phyloP scores from a whole-genome alignment of 2,888 invertebrate species.

The Macrophya annulata region DNA sequence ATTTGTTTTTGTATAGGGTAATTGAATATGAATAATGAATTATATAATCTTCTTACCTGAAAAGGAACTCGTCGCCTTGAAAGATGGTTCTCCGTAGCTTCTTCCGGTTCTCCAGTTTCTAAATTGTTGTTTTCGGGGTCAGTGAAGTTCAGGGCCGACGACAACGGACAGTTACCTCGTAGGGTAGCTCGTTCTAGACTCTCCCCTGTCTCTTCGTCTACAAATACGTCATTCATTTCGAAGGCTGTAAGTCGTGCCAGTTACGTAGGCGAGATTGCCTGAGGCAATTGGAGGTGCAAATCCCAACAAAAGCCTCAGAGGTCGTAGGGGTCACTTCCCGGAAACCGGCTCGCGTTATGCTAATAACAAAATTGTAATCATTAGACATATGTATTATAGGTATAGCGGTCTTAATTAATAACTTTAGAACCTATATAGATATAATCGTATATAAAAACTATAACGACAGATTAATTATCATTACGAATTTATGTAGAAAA shows the following conservation, averaged over 20 bases:
- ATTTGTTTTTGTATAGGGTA: too few relatives aligned
- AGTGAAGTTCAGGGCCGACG: slow-evolving; percentile 46
- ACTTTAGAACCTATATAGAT: not conserved
- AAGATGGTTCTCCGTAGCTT: slow-evolving; percentile 52
- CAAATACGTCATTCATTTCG: slow-evolving; percentile 67
- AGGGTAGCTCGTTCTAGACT: slow-evolving; percentile 62
- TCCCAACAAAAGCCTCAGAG: slow-evolving; percentile 48
- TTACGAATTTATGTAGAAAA: not conserved
- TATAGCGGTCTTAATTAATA: not conserved
- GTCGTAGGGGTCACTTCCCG: slow-evolving; percentile 73
- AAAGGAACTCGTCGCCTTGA: slow-evolving; percentile 69
- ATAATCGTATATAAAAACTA: not conserved
- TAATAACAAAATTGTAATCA: slow-evolving; percentile 51
- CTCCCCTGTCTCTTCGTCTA: slow-evolving; percentile 75
- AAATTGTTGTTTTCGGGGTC: slow-evolving; percentile 67
- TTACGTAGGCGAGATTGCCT: slow-evolving; percentile 23
- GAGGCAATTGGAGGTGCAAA: slow-evolving; percentile 35
- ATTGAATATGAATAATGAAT: not conserved
- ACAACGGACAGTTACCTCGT: slow-evolving; percentile 34
- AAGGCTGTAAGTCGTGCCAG: not conserved
- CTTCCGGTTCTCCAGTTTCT: slow-evolving; percentile 75
- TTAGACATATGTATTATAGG: not conserved
- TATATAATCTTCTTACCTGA: slow-evolving; percentile 66
- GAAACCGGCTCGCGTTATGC: slow-evolving; percentile 63
- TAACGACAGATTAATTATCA: not conserved